Evolutionary conservation across 2,113 vertebrate genomes (phyloP).

Genomic region (Lethenteron camtschaticum): DNA sequence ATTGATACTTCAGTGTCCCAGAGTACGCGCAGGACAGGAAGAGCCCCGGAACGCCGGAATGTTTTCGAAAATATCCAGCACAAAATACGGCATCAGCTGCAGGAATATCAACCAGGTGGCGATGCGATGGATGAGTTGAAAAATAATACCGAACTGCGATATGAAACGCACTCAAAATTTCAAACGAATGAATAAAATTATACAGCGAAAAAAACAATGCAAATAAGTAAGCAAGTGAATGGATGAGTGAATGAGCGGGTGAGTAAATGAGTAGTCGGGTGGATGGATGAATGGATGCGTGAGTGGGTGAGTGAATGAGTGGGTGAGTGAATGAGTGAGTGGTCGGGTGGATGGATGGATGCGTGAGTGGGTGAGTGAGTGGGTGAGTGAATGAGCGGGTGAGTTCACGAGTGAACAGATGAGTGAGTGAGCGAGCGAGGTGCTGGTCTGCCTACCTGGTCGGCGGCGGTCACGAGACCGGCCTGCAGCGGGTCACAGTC

Average conservation of each 20-base stretch:
- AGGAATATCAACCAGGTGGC: neutral
- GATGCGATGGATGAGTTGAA: neutral
- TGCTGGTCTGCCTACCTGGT: slow-evolving; percentile 31
- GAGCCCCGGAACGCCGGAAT: slow-evolving; percentile 48
- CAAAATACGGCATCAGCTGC: slow-evolving; percentile 61
- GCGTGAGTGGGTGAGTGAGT: neutral
- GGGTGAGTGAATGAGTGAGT: too few species aligned
- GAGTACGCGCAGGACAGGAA: slow-evolving; percentile 70
- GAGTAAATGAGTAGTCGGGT: too few species aligned
- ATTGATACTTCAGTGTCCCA: slow-evolving; percentile 54
- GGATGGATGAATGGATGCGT: too few species aligned
- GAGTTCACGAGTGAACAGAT: accelerated
- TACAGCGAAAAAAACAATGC: too few species aligned
- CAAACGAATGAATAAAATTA: too few species aligned
- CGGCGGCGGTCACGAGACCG: slow-evolving; percentile 41
- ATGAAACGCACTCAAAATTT: too few species aligned
- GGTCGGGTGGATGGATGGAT: neutral
- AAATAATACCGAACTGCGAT: too few species aligned
- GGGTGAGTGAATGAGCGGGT: neutral
- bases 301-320: too few species aligned
- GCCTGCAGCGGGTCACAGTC: slow-evolving; percentile 51
- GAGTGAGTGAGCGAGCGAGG: too few species aligned
- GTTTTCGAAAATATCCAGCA: slow-evolving; percentile 50
- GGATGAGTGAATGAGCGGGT: too few species aligned
- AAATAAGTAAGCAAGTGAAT: too few species aligned